Conservation (phyloP, 2,113 vertebrate genomes). For the Acanthisitta chloris region DNA sequence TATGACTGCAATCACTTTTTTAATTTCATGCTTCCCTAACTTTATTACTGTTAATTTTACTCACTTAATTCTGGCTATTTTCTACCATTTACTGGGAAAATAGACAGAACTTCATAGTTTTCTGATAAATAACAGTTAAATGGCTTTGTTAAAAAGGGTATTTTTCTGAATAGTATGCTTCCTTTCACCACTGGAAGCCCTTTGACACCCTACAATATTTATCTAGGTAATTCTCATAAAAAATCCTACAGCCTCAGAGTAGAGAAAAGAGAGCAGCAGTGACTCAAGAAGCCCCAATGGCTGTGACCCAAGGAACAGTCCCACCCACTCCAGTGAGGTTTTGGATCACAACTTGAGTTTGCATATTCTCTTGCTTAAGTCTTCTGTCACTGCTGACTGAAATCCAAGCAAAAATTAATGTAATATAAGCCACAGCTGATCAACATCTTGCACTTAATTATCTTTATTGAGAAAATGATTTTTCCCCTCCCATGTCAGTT, state of each 20-base stretch:
- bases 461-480: not conserved
- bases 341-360: not conserved
- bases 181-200: not conserved
- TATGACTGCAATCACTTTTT: conserved; percentile 52
- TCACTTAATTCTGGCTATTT: conserved; percentile 54
- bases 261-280: not conserved
- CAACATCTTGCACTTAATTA: not conserved
- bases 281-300: fast-evolving
- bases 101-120: not conserved
- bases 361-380: not conserved
- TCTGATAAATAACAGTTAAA: conserved; percentile 11
- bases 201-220: not conserved
- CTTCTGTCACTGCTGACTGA: not conserved
- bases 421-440: not conserved
- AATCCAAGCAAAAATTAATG: not conserved
- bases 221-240: not conserved
- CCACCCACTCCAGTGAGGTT: not conserved
- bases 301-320: not conserved
- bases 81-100: conserved; percentile 32
- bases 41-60: conserved; percentile 73
- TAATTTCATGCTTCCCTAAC: conserved; percentile 74
- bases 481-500: not conserved
- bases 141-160: not conserved
- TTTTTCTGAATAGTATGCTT: not conserved
- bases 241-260: not conserved